Evolutionary conservation across 1,140 invertebrate genomes (phyloP).

Genomic region (Aleiodes sp.): DNA sequence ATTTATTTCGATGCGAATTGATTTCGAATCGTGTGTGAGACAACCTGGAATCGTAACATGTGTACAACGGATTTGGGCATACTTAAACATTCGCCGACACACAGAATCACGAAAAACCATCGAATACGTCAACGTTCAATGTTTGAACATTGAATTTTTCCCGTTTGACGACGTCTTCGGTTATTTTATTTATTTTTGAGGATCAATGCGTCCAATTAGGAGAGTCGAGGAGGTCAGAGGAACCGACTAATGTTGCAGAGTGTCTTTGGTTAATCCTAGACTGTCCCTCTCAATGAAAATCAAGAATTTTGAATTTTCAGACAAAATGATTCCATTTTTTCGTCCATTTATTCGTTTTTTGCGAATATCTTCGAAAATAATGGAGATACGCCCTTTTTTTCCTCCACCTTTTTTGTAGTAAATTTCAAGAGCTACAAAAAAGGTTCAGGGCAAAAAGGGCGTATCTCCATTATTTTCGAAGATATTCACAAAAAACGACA

Average conservation of each 20-base stretch:
- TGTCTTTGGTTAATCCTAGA: no score
- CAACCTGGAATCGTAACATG: background rate
- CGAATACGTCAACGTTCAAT: background rate
- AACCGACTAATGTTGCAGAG: background rate
- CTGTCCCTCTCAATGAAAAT: no score
- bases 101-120: background rate
- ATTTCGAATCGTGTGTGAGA: background rate
- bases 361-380: no score
- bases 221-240: background rate
- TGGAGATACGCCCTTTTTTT: no score
- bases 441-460: no score
- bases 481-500: no score
- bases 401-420: no score
- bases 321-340: no score
- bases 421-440: no score
- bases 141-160: constrained; percentile 1
- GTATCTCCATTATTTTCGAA: no score
- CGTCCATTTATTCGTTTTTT: no score
- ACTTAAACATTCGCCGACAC: constrained; percentile 13
- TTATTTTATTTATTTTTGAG: constrained; percentile 1
- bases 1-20: constrained; percentile 9
- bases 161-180: background rate
- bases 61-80: constrained; percentile 10
- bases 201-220: constrained; percentile 16
- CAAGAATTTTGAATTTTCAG: no score